phyloP scores from a whole-genome alignment of 2,888 invertebrate species.

The Oxyteleia sp. region DNA sequence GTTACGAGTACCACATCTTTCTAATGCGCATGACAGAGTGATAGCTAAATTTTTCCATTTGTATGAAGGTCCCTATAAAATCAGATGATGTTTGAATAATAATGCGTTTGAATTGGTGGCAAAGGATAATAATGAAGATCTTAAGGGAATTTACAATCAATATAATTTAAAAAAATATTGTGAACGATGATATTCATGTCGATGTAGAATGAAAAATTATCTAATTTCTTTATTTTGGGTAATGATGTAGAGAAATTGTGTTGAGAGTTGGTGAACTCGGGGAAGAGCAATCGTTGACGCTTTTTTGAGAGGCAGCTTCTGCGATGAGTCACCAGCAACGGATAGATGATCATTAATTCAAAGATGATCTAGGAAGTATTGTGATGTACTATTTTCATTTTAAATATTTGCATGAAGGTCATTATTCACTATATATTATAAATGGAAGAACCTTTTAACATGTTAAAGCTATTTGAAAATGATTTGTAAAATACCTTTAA shows the following conservation, averaged over 20 bases:
- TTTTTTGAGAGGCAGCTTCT: conserved; percentile 16
- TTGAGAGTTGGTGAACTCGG: conserved; percentile 5
- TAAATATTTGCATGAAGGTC: too few species aligned
- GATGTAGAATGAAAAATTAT: too few species aligned
- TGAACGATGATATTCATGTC: too few species aligned
- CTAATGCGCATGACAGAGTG: conserved; percentile 12
- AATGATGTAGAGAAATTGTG: not conserved
- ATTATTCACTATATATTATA: too few species aligned
- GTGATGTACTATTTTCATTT: too few species aligned
- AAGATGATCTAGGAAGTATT: too few species aligned
- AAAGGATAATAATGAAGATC: not conserved
- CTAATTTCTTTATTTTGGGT: too few species aligned
- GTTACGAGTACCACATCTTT: conserved; percentile 15
- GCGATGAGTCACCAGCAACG: too few species aligned
- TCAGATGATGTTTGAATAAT: conserved; percentile 1
- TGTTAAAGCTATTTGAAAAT: too few species aligned
- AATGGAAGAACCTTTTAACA: too few species aligned
- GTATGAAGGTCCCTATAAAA: conserved; percentile 23
- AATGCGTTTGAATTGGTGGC: conserved; percentile 4
- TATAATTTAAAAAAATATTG: conserved; percentile 17
- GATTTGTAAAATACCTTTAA: too few species aligned
- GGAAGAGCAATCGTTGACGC: conserved; percentile 1
- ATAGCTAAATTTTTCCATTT: conserved; percentile 24
- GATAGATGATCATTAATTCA: too few species aligned
- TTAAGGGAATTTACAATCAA: conserved; percentile 19